phyloP scores from a whole-genome alignment of 92 coral and sea anemone genomes.

The Umimayanthus chanpuru region DNA sequence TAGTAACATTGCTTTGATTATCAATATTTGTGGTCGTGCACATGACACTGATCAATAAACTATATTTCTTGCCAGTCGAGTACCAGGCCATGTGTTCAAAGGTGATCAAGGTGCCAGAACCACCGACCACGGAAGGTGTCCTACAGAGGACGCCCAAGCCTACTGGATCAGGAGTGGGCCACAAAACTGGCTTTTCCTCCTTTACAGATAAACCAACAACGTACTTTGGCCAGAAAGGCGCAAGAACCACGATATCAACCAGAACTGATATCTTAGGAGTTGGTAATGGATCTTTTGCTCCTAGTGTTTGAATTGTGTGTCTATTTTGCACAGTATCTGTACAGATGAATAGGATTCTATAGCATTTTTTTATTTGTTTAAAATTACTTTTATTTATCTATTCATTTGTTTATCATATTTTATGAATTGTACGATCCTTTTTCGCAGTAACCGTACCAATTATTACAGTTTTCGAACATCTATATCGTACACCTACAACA shows the following conservation, averaged over 20 bases:
- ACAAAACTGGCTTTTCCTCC: slow-evolving; percentile 15
- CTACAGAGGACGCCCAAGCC: slow-evolving; percentile 32
- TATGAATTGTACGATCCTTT: too few species aligned
- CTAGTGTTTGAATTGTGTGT: too few species aligned
- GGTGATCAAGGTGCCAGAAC: slow-evolving; percentile 16
- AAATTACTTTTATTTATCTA: too few species aligned
- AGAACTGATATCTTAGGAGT: neutral
- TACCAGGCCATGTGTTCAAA: slow-evolving; percentile 46
- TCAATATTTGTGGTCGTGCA: neutral
- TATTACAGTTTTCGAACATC: too few species aligned
- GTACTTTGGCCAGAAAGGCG: neutral
- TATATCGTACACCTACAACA: too few species aligned
- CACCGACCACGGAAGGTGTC: slow-evolving; percentile 34
- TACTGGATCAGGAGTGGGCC: slow-evolving; percentile 29
- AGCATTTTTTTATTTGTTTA: neutral
- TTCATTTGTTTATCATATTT: too few species aligned
- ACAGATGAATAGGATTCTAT: neutral
- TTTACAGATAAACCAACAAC: slow-evolving; percentile 5
- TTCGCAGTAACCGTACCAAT: too few species aligned
- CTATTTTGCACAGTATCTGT: neutral
- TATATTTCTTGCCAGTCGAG: slow-evolving; percentile 10
- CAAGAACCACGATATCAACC: neutral
- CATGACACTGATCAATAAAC: too few species aligned
- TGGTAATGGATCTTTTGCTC: slow-evolving; percentile 33
- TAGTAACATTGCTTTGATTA: too few species aligned